phyloP scores from a whole-genome alignment of 2,797 vertebrate species.

The Bryconaethiops microstoma region DNA sequence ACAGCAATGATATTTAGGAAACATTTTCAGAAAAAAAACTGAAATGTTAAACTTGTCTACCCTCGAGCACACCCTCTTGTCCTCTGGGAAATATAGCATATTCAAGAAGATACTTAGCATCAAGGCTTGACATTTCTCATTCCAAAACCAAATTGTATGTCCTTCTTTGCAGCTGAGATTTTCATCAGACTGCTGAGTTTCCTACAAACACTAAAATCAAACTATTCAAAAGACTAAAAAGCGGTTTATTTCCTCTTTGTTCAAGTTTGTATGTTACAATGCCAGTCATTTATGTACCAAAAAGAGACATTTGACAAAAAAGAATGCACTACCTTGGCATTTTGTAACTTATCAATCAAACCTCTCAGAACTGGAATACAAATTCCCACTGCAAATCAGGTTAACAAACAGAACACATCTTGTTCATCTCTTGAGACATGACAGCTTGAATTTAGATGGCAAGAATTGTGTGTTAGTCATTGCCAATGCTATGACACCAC shows the following conservation, averaged over 20 bases:
- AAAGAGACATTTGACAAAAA: neutral
- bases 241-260: neutral
- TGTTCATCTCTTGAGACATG: slow-evolving; percentile 29
- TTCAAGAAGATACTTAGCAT: slow-evolving; percentile 1
- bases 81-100: neutral
- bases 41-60: neutral
- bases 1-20: no score
- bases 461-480: slow-evolving; percentile 15
- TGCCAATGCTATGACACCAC: slow-evolving; percentile 14
- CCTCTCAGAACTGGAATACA: slow-evolving; percentile 10
- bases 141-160: neutral
- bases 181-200: neutral
- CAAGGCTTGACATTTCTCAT: neutral
- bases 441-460: slow-evolving; percentile 22
- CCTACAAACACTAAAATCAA: slow-evolving; percentile 1
- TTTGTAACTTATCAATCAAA: slow-evolving; percentile 15
- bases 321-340: neutral
- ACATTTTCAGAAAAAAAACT: neutral
- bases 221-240: neutral
- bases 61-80: neutral
- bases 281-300: neutral
- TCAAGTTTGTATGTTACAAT: neutral
- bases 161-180: neutral
- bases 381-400: slow-evolving; percentile 3
- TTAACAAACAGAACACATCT: slow-evolving; percentile 26